These are phyloP conservation scores for Sorex araneus DNA, from an alignment of 2,113 vertebrate genomes.

Conservation along the genomic window DNA sequence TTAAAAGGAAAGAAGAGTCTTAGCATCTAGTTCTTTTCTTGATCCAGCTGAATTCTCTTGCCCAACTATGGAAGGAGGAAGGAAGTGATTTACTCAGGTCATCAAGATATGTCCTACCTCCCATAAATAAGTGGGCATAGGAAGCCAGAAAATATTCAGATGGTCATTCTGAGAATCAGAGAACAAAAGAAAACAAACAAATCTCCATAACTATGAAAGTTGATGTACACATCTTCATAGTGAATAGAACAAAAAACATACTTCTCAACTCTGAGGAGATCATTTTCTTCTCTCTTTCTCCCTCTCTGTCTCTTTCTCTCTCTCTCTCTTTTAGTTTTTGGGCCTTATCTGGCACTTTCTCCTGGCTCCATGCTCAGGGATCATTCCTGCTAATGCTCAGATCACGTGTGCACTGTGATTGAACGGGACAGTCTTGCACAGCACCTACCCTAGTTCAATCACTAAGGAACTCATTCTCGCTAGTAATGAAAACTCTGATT, in stretches of 20 bases:
- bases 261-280: neutral
- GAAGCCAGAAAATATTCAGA: conserved; percentile 21
- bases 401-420: too few relatives aligned
- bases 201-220: neutral
- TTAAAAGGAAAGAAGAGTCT: neutral
- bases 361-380: too few relatives aligned
- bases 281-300: too few relatives aligned
- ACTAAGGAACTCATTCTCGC: conserved; percentile 51
- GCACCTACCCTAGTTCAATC: too few relatives aligned
- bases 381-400: too few relatives aligned
- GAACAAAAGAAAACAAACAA: neutral
- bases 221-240: neutral
- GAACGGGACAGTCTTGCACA: too few relatives aligned
- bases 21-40: neutral
- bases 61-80: neutral
- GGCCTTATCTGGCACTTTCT: too few relatives aligned
- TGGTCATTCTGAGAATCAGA: neutral
- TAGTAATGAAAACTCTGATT: conserved; percentile 69
- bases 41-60: neutral
- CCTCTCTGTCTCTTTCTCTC: too few relatives aligned
- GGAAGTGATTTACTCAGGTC: neutral
- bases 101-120: neutral
- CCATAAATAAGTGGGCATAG: neutral
- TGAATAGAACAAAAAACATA: conserved; percentile 6
- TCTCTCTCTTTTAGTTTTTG: too few relatives aligned